phyloP scores from a whole-genome alignment of 1,140 invertebrate species.

The Dendroctonus ponderosae region DNA sequence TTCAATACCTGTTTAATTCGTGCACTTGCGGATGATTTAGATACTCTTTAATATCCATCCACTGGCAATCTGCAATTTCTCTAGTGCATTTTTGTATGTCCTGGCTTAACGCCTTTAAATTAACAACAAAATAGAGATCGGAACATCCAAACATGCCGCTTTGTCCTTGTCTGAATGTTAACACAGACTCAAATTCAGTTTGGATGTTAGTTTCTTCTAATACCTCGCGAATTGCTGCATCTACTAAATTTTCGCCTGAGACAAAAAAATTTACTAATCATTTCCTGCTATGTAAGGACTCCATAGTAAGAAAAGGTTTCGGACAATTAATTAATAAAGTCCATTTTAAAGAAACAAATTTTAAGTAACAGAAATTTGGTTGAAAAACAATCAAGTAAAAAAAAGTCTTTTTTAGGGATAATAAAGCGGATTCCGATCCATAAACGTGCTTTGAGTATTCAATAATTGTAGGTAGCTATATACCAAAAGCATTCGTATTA shows the following conservation, averaged over 20 bases:
- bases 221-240: constrained; percentile 81
- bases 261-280: constrained; percentile 17
- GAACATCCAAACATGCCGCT: constrained; percentile 74
- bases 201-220: constrained; percentile 85
- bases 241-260: constrained; percentile 74
- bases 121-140: constrained; percentile 79
- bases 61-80: constrained; percentile 74
- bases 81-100: constrained; percentile 67
- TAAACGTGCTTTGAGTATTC: too few relatives aligned
- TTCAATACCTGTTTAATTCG: constrained; percentile 61
- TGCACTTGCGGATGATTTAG: constrained; percentile 69
- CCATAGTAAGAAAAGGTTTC: neutral
- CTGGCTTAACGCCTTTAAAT: constrained; percentile 64
- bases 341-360: neutral
- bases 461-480: too few relatives aligned
- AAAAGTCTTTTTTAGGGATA: neutral
- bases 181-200: constrained; percentile 70
- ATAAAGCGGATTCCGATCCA: too few relatives aligned
- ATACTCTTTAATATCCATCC: constrained; percentile 83
- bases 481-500: too few relatives aligned
- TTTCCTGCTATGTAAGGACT: neutral
- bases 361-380: too few relatives aligned
- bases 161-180: constrained; percentile 76
- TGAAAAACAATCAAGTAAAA: neutral
- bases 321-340: neutral